Evolutionary conservation across 1,140 invertebrate genomes (phyloP), one percentile per base, ranked within the genome.

Genomic region (Venturia canescens): DNA sequence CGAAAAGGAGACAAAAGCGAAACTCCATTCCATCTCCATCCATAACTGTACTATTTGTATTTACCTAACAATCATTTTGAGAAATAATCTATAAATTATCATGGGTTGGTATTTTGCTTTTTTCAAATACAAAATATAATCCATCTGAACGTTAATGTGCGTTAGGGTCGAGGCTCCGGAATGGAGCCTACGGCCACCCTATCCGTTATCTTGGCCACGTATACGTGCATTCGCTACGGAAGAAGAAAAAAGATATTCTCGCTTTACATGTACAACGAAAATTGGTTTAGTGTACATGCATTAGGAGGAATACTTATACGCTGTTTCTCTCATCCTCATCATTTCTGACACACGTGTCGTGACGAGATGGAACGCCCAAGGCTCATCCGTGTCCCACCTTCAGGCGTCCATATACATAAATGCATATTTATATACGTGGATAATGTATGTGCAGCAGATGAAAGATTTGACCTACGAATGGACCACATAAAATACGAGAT

Each of bases 131-230:
- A 26, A 66, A 66, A 66, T 0, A 66, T 0, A 66, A 66, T 27
- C 21, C 60, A 66, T 66, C 50, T 48, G 70, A 72, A 48, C 38
- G 26, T n/a, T 44, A 72, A 72, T 72, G 60, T 50, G 18, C 38
- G 18, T 16, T 18, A 38, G 44, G 70, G 70, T 48, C 38, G 70
- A 72, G 38, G 70, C 29, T 72, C 6, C 34, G 26, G 26, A 11
- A 27, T 27, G 13, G 44, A 53, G 77, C 82, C 82, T 79, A 16
- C 38, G 80, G 80, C 80, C 5, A 81, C 48, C 23, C 66, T 70
- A 66, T 79, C 82, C 80, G 82, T 83, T 83, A 83, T 21, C 44
- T 34, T 15, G n/a, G 57, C 70, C 74, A 76, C 67, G 18, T 80
- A 77, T 81, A 60, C 67, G 74, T 53, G 15, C 53, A 48, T 63